A percentile compares a stretch with the other conserved stretches of the same genome.
Evolutionary conservation across 2,113 vertebrate genomes (phyloP).

Genomic region (Danio rerio): DNA sequence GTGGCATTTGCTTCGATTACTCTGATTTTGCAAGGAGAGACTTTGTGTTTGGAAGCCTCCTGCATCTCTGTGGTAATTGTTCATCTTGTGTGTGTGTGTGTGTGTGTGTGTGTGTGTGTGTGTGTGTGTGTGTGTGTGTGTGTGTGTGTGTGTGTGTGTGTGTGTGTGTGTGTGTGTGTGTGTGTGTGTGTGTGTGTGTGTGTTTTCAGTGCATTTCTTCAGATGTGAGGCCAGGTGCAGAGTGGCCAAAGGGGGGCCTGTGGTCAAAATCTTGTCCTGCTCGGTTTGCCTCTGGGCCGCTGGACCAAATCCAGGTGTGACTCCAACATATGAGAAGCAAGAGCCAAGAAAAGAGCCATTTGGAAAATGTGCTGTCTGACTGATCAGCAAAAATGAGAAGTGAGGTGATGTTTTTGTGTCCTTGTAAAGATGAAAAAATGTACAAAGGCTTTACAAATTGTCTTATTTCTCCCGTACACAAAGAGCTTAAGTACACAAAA

Average conservation of each 20-base stretch:
- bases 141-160: too few relatives aligned
- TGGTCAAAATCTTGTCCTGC: neutral
- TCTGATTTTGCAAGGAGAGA: slow-evolving; percentile 18
- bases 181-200: too few relatives aligned
- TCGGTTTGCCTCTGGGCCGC: neutral
- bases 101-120: too few relatives aligned
- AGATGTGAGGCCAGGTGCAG: slow-evolving; percentile 16
- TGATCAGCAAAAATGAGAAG: neutral
- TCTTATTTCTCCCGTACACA: neutral
- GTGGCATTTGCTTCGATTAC: neutral
- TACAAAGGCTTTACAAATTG: neutral
- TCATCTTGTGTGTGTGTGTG: neutral
- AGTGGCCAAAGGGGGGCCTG: neutral
- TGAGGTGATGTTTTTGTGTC: neutral
- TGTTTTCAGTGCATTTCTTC: neutral
- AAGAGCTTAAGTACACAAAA: neutral
- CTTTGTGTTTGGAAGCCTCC: neutral
- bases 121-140: too few relatives aligned
- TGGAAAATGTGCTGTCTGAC: neutral
- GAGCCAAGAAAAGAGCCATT: neutral
- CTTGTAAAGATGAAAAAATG: neutral
- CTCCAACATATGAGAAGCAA: neutral
- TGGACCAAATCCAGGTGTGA: slow-evolving; percentile 18
- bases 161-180: too few relatives aligned
- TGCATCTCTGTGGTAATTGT: neutral